Evolutionary conservation across 1,140 invertebrate genomes (phyloP), one percentile per base, ranked within the genome.

Genomic region (Penaeus vannamei): DNA sequence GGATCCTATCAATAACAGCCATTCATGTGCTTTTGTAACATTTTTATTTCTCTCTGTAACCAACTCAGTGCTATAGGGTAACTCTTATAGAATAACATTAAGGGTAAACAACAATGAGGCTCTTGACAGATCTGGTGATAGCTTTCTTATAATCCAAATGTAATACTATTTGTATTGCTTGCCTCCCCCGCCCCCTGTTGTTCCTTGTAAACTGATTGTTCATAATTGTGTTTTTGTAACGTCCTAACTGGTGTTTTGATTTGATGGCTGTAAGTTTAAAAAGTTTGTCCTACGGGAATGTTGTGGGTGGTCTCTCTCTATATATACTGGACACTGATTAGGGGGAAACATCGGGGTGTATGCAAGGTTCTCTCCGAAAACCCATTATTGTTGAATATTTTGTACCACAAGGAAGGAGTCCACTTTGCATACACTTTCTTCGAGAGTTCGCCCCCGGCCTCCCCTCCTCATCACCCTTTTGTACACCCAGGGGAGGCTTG

Each of bases 321-420:
- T 81, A 87, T 81, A 79, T 87, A 87, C 82, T 69, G 79, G 86
- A 82, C 46, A 46, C 61, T 85, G 84, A 32, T 77, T 46, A 66
- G 64, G 80, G 61, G 42, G 46, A 53, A 53, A 17, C 53, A 53
- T 60, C 79, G 22, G 23, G 79, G 79, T 59, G 62, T 69, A 32
- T 82, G 61, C 53, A 53, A 53, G 53, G 53, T 53, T 62, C 60
- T 29, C 26, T 53, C 29, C 79, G 79, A 22, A 46, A 42, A 53
- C 79, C 86, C 83, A 81, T 86, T 53, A 82, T 87, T 87, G 86
- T 87, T 87, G 76, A 87, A 87, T 87, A 87, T 87, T 87, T 87
- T 87, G 79, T 87, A 87, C 77, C 83, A 81, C 42, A 81, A 42
- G 86, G 81, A 87, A 53, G 53, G 53, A 53, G 53, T 53, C 53